These are phyloP conservation scores for Emydocephalus ijimae DNA, from an alignment of 2,113 vertebrate genomes.

Conservation along the genomic window DNA sequence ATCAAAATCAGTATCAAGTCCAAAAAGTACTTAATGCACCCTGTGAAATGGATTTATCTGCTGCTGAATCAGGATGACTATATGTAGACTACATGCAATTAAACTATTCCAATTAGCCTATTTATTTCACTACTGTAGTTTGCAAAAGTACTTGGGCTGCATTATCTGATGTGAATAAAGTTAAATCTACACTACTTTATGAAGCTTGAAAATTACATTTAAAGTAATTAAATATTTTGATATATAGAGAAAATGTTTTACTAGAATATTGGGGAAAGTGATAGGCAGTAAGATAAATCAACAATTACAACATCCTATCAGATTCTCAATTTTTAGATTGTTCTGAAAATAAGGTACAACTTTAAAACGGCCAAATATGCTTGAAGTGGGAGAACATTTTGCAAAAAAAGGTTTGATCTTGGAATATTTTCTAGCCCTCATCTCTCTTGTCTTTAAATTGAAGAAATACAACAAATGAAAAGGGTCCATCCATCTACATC, in stretches of 20 bases:
- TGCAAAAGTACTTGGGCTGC: background rate
- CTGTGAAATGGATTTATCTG: background rate
- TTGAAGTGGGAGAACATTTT: background rate
- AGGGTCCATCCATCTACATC: background rate
- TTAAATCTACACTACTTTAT: background rate
- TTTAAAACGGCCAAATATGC: background rate
- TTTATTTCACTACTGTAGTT: background rate
- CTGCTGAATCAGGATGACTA: background rate
- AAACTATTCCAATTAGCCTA: background rate
- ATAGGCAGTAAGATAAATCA: background rate
- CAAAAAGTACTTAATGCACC: background rate
- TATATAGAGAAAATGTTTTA: background rate
- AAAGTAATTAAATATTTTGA: background rate
- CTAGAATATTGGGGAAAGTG: background rate
- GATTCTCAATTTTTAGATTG: background rate
- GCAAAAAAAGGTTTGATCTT: background rate
- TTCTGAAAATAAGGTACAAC: background rate
- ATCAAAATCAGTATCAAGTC: background rate
- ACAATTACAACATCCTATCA: background rate
- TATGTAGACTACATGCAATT: background rate
- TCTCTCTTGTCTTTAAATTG: background rate
- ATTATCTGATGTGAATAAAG: background rate
- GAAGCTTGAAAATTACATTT: background rate
- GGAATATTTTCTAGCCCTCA: background rate
- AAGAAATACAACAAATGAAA: background rate